A percentile compares a stretch with the other conserved stretches of the same genome.
These are phyloP conservation scores for Philereme vetulata DNA, from an alignment of 2,888 invertebrate species.

Conservation along the genomic window DNA sequence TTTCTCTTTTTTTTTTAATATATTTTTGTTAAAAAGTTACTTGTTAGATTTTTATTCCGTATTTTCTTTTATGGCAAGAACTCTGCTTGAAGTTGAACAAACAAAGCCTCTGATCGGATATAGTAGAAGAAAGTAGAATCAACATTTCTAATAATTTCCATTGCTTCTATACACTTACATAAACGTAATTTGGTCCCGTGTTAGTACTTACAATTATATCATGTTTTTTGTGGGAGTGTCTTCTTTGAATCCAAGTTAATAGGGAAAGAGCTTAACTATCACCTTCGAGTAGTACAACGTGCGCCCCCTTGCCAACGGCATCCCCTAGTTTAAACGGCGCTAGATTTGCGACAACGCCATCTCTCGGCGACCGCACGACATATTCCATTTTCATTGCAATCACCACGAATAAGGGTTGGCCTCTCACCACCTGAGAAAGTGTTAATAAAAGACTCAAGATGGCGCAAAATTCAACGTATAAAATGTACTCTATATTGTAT, in stretches of 20 bases:
- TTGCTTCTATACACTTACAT: background rate
- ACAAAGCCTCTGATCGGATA: too few relatives aligned
- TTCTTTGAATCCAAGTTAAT: background rate
- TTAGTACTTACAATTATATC: background rate
- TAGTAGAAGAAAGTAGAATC: too few relatives aligned
- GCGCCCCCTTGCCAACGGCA: constrained; percentile 90
- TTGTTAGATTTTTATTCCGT: too few relatives aligned
- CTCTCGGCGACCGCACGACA: constrained; percentile 92
- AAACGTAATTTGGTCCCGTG: constrained; percentile 3
- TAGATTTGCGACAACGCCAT: constrained; percentile 90
- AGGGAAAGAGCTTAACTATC: constrained; percentile 41
- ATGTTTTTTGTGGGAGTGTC: background rate
- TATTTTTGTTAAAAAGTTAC: too few relatives aligned
- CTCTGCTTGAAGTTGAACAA: too few relatives aligned
- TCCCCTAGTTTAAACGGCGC: constrained; percentile 89
- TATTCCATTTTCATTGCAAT: constrained; percentile 99
- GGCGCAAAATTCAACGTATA: background rate
- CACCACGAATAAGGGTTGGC: constrained; percentile 95
- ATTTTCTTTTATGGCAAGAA: too few relatives aligned
- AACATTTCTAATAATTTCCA: too few relatives aligned
- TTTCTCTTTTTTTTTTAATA: too few relatives aligned
- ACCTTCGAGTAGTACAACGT: constrained; percentile 84
- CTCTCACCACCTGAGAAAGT: constrained; percentile 86
- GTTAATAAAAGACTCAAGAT: background rate
- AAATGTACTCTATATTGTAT: too few relatives aligned